A percentile compares a stretch with the other conserved stretches of the same genome.
These are phyloP conservation scores for Bombus fervidus DNA, from an alignment of 1,140 invertebrate genomes.

Conservation along the genomic window DNA sequence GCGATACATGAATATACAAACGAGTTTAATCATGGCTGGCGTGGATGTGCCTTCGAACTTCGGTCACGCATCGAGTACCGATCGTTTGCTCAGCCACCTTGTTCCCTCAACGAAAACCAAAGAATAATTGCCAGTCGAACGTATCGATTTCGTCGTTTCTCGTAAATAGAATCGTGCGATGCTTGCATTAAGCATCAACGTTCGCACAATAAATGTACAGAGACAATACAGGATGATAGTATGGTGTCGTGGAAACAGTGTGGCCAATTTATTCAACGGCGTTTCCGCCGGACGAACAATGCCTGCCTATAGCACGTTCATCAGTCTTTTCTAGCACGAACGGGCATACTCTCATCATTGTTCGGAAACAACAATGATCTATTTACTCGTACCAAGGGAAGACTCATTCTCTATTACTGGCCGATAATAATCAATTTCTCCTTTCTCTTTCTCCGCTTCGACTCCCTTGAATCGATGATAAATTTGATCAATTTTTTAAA, in stretches of 20 bases:
- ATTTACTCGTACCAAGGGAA: slow-evolving; percentile 40
- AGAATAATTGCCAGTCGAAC: slow-evolving; percentile 6
- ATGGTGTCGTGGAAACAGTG: slow-evolving; percentile 39
- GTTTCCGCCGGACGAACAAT: slow-evolving; percentile 62
- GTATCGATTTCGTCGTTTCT: not conserved
- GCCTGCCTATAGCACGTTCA: not conserved
- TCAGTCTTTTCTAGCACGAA: slow-evolving; percentile 27
- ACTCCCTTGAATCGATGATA: not conserved
- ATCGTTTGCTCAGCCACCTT: not conserved
- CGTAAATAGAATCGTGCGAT: slow-evolving; percentile 3
- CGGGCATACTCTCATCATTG: slow-evolving; percentile 38
- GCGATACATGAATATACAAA: slow-evolving; percentile 13
- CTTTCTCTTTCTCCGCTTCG: no score
- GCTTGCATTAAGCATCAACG: slow-evolving; percentile 13
- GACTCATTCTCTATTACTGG: not conserved
- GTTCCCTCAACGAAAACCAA: not conserved
- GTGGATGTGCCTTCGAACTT: not conserved
- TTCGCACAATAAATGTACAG: slow-evolving; percentile 20
- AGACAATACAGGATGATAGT: slow-evolving; percentile 33
- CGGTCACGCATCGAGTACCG: not conserved
- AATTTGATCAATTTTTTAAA: not conserved
- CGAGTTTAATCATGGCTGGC: not conserved
- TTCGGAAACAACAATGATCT: slow-evolving; percentile 40
- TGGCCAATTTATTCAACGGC: slow-evolving; percentile 64
- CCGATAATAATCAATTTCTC: not conserved